These are phyloP conservation scores for Phyllotreta striolata DNA, from an alignment of 2,888 invertebrate species.

Conservation along the genomic window DNA sequence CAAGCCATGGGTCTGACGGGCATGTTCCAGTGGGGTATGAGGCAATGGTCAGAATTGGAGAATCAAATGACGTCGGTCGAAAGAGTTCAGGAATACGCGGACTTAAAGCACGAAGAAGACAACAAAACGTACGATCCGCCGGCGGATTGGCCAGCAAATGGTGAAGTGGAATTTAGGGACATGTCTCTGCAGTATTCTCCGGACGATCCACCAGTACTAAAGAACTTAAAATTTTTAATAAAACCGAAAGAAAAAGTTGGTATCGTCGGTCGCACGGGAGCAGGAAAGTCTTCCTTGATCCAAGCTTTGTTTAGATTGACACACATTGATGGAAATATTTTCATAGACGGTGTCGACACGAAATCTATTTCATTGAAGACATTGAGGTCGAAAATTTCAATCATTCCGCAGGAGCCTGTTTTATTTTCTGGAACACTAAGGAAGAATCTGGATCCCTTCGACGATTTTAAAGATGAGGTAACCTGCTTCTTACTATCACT, in stretches of 20 bases:
- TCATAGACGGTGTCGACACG: constrained; percentile 81
- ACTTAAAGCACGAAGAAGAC: constrained; percentile 68
- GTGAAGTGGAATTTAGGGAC: constrained; percentile 72
- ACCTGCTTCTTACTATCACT: background rate
- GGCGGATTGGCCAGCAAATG: constrained; percentile 75
- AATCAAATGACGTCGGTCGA: constrained; percentile 93
- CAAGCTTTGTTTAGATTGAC: constrained; percentile 82
- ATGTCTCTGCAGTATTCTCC: constrained; percentile 76
- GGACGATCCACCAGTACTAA: constrained; percentile 76
- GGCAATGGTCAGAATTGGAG: constrained; percentile 60
- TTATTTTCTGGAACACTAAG: constrained; percentile 86
- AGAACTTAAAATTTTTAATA: constrained; percentile 71
- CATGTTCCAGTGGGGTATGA: constrained; percentile 89
- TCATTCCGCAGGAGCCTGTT: constrained; percentile 87
- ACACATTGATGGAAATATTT: constrained; percentile 76
- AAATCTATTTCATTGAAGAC: constrained; percentile 65
- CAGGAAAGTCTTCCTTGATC: constrained; percentile 80
- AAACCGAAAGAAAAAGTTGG: constrained; percentile 76
- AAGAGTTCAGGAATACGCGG: constrained; percentile 81
- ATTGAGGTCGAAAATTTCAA: constrained; percentile 75
- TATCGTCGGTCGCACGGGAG: constrained; percentile 83
- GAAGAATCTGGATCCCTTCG: constrained; percentile 89
- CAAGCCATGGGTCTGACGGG: constrained; percentile 58
- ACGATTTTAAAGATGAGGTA: constrained; percentile 76
- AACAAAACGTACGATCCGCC: constrained; percentile 60